These are phyloP conservation scores for Notospermus geniculatus DNA, from an alignment of 1,140 invertebrate species.

Conservation along the genomic window DNA sequence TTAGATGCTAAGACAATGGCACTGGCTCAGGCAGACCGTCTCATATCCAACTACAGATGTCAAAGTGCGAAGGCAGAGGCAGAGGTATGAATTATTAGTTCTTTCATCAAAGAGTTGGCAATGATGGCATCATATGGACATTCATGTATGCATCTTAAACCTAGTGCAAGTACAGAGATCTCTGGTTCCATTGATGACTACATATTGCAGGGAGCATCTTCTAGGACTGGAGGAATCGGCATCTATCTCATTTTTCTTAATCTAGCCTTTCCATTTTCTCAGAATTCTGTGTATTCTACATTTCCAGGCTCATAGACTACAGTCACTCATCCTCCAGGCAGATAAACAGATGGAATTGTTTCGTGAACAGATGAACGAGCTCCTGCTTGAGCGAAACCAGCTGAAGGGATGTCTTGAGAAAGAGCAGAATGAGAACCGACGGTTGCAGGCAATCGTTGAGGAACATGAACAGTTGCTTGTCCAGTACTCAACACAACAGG, in stretches of 20 bases:
- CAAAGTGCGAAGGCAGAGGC: constrained; percentile 46
- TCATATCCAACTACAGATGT: constrained; percentile 49
- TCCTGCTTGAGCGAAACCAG: constrained; percentile 33
- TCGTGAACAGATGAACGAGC: constrained; percentile 38
- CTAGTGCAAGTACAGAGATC: too few species aligned
- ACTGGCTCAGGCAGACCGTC: constrained; percentile 49
- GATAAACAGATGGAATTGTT: constrained; percentile 41
- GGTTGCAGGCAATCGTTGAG: constrained; percentile 20
- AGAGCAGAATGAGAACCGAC: constrained; percentile 35
- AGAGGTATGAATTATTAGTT: constrained; percentile 35
- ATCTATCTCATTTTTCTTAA: too few species aligned
- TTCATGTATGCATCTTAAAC: too few species aligned
- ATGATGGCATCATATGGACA: too few species aligned
- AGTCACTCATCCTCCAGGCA: constrained; percentile 42
- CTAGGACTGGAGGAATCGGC: too few species aligned
- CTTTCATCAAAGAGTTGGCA: too few species aligned
- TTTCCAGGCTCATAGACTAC: constrained; percentile 43
- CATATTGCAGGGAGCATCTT: too few species aligned
- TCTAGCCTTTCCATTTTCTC: too few species aligned
- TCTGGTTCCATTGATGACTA: too few species aligned
- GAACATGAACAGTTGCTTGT: neutral
- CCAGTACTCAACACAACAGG: neutral
- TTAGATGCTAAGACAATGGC: constrained; percentile 53
- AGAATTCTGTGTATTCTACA: too few species aligned
- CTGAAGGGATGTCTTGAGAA: constrained; percentile 35